Conservation (phyloP, 2,797 vertebrate species). For the Danio kyathit region DNA sequence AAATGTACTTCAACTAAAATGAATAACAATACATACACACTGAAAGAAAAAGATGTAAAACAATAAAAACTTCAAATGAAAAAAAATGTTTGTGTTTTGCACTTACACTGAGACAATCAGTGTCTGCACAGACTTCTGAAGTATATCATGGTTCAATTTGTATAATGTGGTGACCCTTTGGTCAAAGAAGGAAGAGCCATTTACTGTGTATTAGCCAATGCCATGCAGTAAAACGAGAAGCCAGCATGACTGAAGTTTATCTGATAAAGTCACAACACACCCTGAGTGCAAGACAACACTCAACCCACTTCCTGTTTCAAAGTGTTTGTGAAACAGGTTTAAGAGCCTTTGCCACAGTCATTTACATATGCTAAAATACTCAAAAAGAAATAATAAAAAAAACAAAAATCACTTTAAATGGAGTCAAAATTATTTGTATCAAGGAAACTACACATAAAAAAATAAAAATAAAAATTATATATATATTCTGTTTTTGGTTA, state of each 20-base stretch:
- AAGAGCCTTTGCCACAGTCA: neutral
- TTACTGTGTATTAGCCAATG: constrained; percentile 1
- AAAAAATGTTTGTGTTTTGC: neutral
- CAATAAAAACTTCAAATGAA: too few species aligned
- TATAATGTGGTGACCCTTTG: neutral
- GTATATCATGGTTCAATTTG: neutral
- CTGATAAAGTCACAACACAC: constrained; percentile 24
- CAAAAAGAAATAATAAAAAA: neutral
- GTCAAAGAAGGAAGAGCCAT: neutral
- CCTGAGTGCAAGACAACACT: neutral
- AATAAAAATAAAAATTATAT: neutral
- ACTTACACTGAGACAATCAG: neutral
- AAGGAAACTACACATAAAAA: neutral
- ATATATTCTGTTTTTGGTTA: neutral
- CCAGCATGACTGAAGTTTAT: constrained; percentile 5
- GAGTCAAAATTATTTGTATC: neutral
- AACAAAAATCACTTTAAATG: neutral
- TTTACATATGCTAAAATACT: constrained; percentile 21
- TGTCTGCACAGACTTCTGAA: neutral
- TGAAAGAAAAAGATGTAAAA: neutral
- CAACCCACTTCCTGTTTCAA: constrained; percentile 51
- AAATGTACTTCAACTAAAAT: too few species aligned
- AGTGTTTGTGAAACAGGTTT: neutral
- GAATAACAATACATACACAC: too few species aligned
- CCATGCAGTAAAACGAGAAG: constrained; percentile 13